Percentiles rank a stretch among this genome's conserved stretches.
These are phyloP conservation scores for Zootermopsis nevadensis DNA, from an alignment of 2,888 invertebrate species.

Conservation along the genomic window DNA sequence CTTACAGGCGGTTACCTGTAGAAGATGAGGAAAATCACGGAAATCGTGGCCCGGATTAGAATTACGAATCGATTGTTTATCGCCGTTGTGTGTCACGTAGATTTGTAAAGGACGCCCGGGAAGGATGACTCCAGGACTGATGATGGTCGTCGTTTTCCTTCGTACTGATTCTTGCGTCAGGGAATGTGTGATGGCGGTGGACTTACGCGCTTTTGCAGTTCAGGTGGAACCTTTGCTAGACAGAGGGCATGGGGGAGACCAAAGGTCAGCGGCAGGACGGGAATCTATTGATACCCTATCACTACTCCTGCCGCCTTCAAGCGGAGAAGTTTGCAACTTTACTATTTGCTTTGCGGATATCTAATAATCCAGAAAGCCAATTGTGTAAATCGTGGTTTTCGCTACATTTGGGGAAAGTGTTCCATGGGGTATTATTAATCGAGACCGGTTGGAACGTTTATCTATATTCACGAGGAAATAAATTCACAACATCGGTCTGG, in stretches of 20 bases:
- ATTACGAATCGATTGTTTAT: too few relatives aligned
- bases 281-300: slow-evolving; percentile 3
- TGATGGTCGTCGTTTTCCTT: too few relatives aligned
- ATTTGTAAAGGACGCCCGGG: too few relatives aligned
- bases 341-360: neutral
- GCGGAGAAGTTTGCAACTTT: neutral
- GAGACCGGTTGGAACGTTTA: too few relatives aligned
- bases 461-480: too few relatives aligned
- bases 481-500: too few relatives aligned
- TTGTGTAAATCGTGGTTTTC: neutral
- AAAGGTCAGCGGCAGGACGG: slow-evolving; percentile 10
- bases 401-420: neutral
- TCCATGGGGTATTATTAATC: neutral
- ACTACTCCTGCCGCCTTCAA: neutral
- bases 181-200: neutral
- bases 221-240: neutral
- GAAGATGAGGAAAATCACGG: too few relatives aligned
- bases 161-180: too few relatives aligned
- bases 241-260: neutral
- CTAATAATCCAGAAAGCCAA: slow-evolving; percentile 7
- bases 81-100: too few relatives aligned
- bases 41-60: too few relatives aligned
- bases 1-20: too few relatives aligned
- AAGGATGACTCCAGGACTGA: too few relatives aligned
- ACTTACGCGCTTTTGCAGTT: slow-evolving; percentile 3